phyloP scores from a whole-genome alignment of 2,888 invertebrate species.

The Sympetrum striolatum region DNA sequence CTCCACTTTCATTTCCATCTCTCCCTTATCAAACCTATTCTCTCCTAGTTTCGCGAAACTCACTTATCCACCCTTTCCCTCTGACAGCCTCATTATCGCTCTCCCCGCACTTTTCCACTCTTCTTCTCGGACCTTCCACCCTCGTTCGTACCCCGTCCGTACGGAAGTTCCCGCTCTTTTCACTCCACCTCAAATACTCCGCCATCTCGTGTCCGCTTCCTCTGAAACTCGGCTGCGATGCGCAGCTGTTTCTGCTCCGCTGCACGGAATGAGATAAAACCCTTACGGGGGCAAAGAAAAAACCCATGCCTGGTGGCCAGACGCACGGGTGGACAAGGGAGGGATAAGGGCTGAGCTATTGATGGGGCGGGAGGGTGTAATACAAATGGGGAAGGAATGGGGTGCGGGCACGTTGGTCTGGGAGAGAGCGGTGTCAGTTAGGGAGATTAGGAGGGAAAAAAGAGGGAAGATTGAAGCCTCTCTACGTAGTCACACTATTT shows the following conservation, averaged over 20 bases:
- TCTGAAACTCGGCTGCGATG: slow-evolving; percentile 32
- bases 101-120: background rate
- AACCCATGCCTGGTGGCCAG: background rate
- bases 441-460: background rate
- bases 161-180: background rate
- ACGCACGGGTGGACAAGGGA: background rate
- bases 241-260: slow-evolving; percentile 40
- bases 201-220: slow-evolving; percentile 16
- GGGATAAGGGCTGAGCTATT: background rate
- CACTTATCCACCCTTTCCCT: background rate
- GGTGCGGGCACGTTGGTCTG: background rate
- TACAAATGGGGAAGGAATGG: background rate
- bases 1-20: background rate
- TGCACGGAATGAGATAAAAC: slow-evolving; percentile 43
- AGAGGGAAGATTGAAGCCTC: background rate
- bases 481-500: background rate
- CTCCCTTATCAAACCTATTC: background rate
- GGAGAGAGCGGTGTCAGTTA: background rate
- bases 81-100: background rate
- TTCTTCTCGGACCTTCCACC: background rate
- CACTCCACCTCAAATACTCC: background rate
- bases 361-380: background rate
- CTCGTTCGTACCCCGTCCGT: background rate
- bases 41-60: too few relatives aligned
- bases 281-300: slow-evolving; percentile 26